These are phyloP conservation scores for Vanessa tameamea DNA, from an alignment of 1,140 invertebrate species.

Conservation along the genomic window DNA sequence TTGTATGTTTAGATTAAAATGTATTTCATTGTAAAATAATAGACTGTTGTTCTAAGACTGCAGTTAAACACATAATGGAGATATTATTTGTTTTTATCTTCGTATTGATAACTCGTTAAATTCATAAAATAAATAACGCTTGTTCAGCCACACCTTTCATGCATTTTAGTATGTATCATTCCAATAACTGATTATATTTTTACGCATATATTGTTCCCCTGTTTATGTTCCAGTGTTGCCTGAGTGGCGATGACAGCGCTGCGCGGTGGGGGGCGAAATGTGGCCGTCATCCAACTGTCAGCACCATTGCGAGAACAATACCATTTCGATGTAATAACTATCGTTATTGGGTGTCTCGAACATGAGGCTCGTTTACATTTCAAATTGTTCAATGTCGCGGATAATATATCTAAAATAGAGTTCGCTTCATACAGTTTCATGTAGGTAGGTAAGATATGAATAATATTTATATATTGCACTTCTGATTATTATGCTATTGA, in stretches of 20 bases:
- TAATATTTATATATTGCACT: not conserved
- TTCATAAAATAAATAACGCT: too few relatives aligned
- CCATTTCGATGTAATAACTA: conserved; percentile 63
- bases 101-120: too few relatives aligned
- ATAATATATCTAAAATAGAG: conserved; percentile 22
- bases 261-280: conserved; percentile 56
- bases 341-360: conserved; percentile 63
- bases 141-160: too few relatives aligned
- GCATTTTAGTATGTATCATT: too few relatives aligned
- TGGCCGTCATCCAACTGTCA: conserved; percentile 62
- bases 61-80: too few relatives aligned
- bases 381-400: conserved; percentile 39
- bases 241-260: conserved; percentile 65
- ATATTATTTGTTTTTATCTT: too few relatives aligned
- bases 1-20: too few relatives aligned
- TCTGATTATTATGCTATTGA: too few relatives aligned
- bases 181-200: conserved; percentile 22
- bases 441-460: not conserved
- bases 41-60: too few relatives aligned
- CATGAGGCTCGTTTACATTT: conserved; percentile 57
- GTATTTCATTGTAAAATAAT: too few relatives aligned
- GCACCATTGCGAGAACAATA: conserved; percentile 64
- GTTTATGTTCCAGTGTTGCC: conserved; percentile 38
- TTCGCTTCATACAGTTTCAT: not conserved
- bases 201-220: conserved; percentile 30